A percentile compares a stretch with the other conserved stretches of the same genome.
phyloP scores from a whole-genome alignment of 2,797 vertebrate genomes.

The Myotis planiceps region DNA sequence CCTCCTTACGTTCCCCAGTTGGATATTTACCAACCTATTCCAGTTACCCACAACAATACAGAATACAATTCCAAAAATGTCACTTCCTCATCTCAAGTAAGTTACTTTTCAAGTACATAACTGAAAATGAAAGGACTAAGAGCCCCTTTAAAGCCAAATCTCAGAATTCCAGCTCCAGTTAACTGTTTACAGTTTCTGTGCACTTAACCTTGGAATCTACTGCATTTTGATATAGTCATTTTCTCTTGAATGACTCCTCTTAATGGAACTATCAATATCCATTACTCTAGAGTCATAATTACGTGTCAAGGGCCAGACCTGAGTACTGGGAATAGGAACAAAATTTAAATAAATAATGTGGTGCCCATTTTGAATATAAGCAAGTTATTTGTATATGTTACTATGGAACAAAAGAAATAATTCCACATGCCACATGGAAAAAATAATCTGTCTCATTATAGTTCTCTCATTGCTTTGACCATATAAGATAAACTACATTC shows the following conservation, averaged over 20 bases:
- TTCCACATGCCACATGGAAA: not conserved
- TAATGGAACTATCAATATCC: not conserved
- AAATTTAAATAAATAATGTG: not conserved
- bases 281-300: not conserved
- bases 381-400: not conserved
- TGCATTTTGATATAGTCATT: not conserved
- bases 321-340: not conserved
- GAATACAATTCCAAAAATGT: not conserved
- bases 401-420: not conserved
- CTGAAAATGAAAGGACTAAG: not conserved
- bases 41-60: not conserved
- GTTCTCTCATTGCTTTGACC: not conserved
- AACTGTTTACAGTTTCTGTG: not conserved
- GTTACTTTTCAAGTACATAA: not conserved
- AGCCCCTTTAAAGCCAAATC: not conserved
- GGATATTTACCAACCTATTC: not conserved
- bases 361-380: not conserved
- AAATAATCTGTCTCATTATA: not conserved
- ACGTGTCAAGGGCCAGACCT: not conserved
- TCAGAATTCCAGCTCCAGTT: not conserved
- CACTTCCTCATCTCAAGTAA: not conserved
- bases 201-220: not conserved
- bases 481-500: not conserved
- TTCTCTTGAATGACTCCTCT: not conserved
- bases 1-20: not conserved